Evolutionary conservation across 1,140 invertebrate species (phyloP).

Genomic region (Belonocnema kinseyi): DNA sequence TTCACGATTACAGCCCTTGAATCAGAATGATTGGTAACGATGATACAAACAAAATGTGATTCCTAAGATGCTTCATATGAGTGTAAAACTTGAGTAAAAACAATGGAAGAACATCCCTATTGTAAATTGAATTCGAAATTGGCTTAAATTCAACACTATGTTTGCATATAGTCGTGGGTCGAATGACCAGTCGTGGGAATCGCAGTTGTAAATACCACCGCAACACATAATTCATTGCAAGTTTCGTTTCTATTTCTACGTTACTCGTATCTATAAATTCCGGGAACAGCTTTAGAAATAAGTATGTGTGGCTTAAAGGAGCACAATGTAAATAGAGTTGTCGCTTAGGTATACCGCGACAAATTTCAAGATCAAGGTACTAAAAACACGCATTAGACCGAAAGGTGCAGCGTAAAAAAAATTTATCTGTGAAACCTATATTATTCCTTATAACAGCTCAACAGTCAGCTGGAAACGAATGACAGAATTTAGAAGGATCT

Average conservation of each 20-base stretch:
- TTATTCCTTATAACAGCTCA: no score
- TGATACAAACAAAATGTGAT: background rate
- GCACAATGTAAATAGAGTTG: constrained; percentile 2
- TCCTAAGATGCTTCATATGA: no score
- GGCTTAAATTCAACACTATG: background rate
- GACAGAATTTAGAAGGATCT: no score
- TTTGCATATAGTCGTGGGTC: background rate
- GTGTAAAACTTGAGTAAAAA: no score
- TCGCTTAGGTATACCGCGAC: background rate
- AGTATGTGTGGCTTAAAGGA: constrained; percentile 9
- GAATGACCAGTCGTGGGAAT: background rate
- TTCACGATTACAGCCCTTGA: background rate
- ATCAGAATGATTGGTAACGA: no score
- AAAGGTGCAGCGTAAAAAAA: no score
- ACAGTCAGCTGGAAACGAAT: no score
- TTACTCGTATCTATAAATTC: constrained; percentile 26
- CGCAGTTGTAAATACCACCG: background rate
- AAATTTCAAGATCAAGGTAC: constrained; percentile 3
- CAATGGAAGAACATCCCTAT: background rate
- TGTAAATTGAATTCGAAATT: background rate
- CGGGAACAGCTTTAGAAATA: background rate
- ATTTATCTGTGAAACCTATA: no score
- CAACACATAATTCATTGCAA: constrained; percentile 9
- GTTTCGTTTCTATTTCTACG: constrained; percentile 6
- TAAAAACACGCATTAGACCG: no score